phyloP scores from a whole-genome alignment of 2,797 vertebrate species.

The Fistularia commersonii region DNA sequence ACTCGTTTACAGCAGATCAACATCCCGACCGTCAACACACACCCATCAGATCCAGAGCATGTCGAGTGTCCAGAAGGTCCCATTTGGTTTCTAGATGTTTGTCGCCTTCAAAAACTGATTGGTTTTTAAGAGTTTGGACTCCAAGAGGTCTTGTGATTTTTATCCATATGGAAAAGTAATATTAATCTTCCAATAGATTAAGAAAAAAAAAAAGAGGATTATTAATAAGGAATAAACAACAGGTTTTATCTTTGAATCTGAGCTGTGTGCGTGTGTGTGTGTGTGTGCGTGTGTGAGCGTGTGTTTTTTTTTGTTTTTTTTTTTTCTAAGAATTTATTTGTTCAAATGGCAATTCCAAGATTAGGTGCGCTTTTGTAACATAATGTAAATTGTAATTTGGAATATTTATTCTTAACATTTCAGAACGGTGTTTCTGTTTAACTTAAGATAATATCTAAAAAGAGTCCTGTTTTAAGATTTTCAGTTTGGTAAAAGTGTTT shows the following conservation, averaged over 20 bases:
- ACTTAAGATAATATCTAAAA: slow-evolving; percentile 86
- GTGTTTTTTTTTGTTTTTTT: background rate
- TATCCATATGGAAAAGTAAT: slow-evolving; percentile 14
- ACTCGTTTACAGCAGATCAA: background rate
- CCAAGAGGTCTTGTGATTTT: slow-evolving; percentile 30
- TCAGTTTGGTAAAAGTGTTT: slow-evolving; percentile 90
- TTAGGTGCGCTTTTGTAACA: slow-evolving; percentile 89
- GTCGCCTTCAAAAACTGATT: too few species aligned
- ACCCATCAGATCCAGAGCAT: background rate
- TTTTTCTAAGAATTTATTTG: slow-evolving; percentile 55
- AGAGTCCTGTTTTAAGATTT: slow-evolving; percentile 79
- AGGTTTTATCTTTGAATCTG: background rate
- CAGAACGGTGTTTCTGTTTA: slow-evolving; percentile 80
- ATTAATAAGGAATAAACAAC: slow-evolving; percentile 14
- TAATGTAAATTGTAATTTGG: slow-evolving; percentile 91
- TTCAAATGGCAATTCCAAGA: slow-evolving; percentile 78
- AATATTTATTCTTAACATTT: slow-evolving; percentile 96
- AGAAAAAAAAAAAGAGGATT: slow-evolving; percentile 22
- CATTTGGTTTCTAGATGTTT: background rate
- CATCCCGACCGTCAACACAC: background rate
- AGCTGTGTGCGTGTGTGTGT: too few species aligned
- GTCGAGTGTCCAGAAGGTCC: background rate
- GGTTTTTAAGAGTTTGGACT: background rate
- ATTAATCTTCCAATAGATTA: slow-evolving; percentile 30
- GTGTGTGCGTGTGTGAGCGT: too few species aligned